Conservation (phyloP, 2,888 invertebrate species). For the Penaeus monodon region DNA sequence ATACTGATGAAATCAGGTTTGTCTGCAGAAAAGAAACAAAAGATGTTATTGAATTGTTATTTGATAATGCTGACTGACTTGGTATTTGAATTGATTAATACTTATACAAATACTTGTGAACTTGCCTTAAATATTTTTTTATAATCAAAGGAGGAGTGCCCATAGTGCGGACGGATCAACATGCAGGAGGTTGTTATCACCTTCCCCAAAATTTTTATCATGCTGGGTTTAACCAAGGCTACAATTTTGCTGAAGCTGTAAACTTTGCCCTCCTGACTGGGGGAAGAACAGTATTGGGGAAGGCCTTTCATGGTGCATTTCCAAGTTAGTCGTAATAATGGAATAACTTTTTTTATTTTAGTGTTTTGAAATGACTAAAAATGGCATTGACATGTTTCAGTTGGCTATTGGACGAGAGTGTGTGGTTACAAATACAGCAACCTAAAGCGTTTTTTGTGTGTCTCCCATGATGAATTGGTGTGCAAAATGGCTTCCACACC, state of each 20-base stretch:
- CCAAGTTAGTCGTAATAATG: neutral
- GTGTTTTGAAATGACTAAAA: neutral
- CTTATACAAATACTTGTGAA: neutral
- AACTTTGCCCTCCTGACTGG: conserved; percentile 99
- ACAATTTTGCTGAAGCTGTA: conserved; percentile 99
- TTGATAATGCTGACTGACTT: too few species aligned
- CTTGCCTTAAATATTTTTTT: neutral
- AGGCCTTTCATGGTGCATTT: neutral
- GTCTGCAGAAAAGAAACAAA: neutral
- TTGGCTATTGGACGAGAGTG: conserved; percentile 93
- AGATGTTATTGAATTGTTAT: too few species aligned
- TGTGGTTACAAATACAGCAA: conserved; percentile 91
- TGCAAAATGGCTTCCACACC: conserved; percentile 95
- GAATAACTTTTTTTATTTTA: neutral
- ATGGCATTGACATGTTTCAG: conserved; percentile 70
- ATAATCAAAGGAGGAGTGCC: conserved; percentile 55
- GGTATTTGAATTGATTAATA: neutral
- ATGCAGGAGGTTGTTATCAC: conserved; percentile 99
- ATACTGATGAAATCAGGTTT: conserved; percentile 84
- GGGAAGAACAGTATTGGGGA: conserved; percentile 71
- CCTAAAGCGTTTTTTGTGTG: conserved; percentile 91
- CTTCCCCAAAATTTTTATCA: conserved; percentile 99
- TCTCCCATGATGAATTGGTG: conserved; percentile 98
- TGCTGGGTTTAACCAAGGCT: conserved; percentile 99
- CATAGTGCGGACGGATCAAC: conserved; percentile 84